Conservation (phyloP, 2,888 invertebrate genomes). For the Willowsia nigromaculata region DNA sequence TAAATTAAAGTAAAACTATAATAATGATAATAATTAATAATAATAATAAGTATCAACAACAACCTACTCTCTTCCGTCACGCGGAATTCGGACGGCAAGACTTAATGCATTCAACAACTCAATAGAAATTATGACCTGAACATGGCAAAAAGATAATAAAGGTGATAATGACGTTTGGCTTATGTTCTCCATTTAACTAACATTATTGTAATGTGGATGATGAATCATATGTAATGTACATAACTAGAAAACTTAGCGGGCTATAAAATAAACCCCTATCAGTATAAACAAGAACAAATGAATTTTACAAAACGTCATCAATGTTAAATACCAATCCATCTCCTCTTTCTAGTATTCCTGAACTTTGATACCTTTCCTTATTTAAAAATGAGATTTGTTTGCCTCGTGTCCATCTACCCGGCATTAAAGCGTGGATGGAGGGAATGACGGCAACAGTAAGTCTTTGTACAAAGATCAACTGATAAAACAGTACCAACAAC, state of each 20-base stretch:
- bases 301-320: neutral
- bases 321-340: neutral
- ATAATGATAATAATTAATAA: constrained; percentile 10
- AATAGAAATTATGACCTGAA: neutral
- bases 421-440: neutral
- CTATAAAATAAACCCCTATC: neutral
- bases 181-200: neutral
- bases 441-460: constrained; percentile 44
- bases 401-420: constrained; percentile 18
- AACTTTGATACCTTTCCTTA: constrained; percentile 10
- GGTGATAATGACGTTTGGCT: neutral
- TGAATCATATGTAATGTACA: neutral
- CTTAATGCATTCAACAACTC: neutral
- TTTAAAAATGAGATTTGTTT: constrained; percentile 56
- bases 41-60: constrained; percentile 60
- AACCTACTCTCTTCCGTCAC: constrained; percentile 12
- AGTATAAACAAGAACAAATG: constrained; percentile 19
- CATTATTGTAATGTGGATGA: no score
- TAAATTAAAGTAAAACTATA: constrained; percentile 61
- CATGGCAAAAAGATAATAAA: neutral
- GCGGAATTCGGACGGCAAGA: neutral
- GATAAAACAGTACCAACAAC: constrained; percentile 36
- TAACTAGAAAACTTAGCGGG: neutral
- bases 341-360: neutral
- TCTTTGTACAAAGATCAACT: constrained; percentile 72